Evolutionary conservation across 2,888 invertebrate species (phyloP), one percentile per base, ranked within the genome.

Genomic region (Griposia aprilina): DNA sequence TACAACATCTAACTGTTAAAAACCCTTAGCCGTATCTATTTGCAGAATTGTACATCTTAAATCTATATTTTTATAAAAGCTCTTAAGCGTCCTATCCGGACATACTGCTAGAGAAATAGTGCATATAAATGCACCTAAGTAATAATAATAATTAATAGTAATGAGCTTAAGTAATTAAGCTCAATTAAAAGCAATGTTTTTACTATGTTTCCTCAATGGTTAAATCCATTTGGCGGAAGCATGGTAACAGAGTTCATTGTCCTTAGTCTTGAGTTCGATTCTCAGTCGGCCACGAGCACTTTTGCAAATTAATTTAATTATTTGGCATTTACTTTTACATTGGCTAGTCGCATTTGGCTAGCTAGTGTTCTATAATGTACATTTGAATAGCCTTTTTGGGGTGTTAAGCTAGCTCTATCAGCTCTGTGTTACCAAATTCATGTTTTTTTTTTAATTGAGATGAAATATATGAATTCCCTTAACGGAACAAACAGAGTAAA

Each of bases 281-380:
- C 36, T 69, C 59, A 66, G 45, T 15, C 15, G n/a, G 50, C 11
- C 36, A 62, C n/a, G 5, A 26, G 82, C 76, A 66, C 59, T 76
- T 66, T 48, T 36, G 82, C 76, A 65, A 82, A 82, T 78, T 20
- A 65, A 77, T 57, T 48, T 8, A 78, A 77, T 59, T 50, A 59
- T 66, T 66, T 30, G 50, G 45, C 26, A 65, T 41, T 78, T 48
- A 50, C 36, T 57, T n/a, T n/a, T 41, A 17, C 52, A 59, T 13
- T 26, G 55, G 10, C 8, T 52, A 20, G 60, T 20, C 26, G 17
- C 8, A 10, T 45, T 76, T 8, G 15, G 13, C 7, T 52, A 23
- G 13, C 7, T 52, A 23, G 41, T 45, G 17, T 15, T 41, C 5
- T 30, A 26, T 26, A 11, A 0, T 67, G 6, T 15, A 11, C 10